Evolutionary conservation across 2,888 invertebrate species (phyloP).

Genomic region (Antheraea assamensis): DNA sequence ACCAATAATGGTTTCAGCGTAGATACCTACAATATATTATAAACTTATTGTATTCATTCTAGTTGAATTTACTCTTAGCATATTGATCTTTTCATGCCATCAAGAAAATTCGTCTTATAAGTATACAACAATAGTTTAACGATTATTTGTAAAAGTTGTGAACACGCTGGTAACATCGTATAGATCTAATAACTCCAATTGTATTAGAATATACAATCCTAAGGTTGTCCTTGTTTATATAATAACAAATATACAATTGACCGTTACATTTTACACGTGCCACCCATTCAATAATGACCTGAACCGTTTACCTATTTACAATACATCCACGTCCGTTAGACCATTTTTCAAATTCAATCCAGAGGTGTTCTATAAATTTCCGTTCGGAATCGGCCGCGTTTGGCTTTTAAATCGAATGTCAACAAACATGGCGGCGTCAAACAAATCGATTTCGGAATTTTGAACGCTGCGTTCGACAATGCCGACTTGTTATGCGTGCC

Average conservation of each 20-base stretch:
- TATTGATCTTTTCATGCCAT: not conserved
- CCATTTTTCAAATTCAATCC: conserved; percentile 56
- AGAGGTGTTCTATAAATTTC: conserved; percentile 60
- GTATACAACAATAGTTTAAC: not conserved
- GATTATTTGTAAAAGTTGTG: not conserved
- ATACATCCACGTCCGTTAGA: conserved; percentile 46
- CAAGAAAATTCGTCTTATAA: not conserved
- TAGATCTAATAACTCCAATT: not conserved
- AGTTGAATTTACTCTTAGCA: not conserved
- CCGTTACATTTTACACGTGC: conserved; percentile 57
- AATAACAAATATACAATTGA: conserved; percentile 25
- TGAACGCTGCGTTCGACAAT: conserved; percentile 51
- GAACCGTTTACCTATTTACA: conserved; percentile 51
- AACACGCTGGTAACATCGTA: not conserved
- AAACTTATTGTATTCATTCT: not conserved
- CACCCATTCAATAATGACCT: conserved; percentile 48
- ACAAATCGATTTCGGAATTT: conserved; percentile 67
- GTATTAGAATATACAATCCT: not conserved
- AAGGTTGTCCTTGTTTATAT: not conserved
- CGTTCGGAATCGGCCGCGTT: conserved; percentile 51
- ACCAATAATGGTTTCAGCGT: too few species aligned
- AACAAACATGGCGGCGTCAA: conserved; percentile 67
- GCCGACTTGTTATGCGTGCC: conserved; percentile 36
- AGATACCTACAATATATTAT: too few species aligned
- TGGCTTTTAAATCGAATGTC: conserved; percentile 61